Base-by-base conservation (phyloP, 2,113 vertebrate species). In the Syrrhaptes paradoxus region DNA sequence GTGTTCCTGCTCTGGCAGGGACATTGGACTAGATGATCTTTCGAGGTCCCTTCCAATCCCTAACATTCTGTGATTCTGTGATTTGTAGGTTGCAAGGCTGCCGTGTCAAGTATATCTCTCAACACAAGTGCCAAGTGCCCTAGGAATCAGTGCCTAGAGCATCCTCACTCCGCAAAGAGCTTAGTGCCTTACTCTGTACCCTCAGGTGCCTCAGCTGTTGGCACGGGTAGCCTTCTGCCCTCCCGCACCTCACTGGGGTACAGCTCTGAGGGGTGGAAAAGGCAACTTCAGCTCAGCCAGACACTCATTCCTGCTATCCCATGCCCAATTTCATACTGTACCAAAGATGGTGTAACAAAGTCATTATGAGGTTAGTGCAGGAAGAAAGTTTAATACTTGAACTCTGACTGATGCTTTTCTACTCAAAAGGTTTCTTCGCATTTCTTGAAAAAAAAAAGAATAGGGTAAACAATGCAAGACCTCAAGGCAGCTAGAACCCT, bases 81-180 rank as follows among this genome's bases (percentile, higher is more conserved):
- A 36, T 54, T 36, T 51, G 19, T 55, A 46, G 34, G 49, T 58
- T 52, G 24, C 57, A 68, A 36, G 45, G 45, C 71, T 91, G 80
- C 61, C 32, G 34, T 9, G 32, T 34, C 61, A 62, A 41, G 25
- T 41, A 3, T 36, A 11, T 21, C 29, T 52, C 71, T 49, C 32
- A 75, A 13, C 22, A 43, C 52, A 38, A 59, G 48, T 1, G 1
- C 24, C 28, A 17, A 71, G 43, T 63, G 29, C 29, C 31, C 49
- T 8, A 11, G 31, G n/a, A 51, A 11, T 7, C 1, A 1, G 31
- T 29, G 36, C 76, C 62, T 18, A 12, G 26, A 57, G 57, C 46
- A 54, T 31, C 15, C 21, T 9, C 11, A 3, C n/a, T 68, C 45
- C 0, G 2, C 0, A 9, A 63, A 49, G n/a, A 54, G 45, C 49